Evolutionary conservation across 2,888 invertebrate genomes (phyloP).

Genomic region (Mystacides longicornis): DNA sequence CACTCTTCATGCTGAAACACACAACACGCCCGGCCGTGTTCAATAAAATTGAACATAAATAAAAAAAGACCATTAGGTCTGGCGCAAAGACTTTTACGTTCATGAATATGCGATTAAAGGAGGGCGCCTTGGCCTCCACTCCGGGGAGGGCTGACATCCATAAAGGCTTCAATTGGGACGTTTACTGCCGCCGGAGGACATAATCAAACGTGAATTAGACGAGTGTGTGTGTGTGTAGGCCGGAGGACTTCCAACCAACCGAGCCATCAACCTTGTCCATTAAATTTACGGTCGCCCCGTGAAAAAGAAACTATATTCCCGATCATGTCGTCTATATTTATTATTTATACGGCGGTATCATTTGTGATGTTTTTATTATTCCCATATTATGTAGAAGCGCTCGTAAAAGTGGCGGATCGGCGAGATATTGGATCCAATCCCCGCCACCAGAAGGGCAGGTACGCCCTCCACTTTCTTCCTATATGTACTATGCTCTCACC

Average conservation of each 20-base stretch:
- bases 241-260: background rate
- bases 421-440: too few species aligned
- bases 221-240: background rate
- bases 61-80: conserved; percentile 13
- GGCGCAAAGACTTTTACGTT: conserved; percentile 18
- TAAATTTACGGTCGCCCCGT: conserved; percentile 2
- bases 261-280: background rate
- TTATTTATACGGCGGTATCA: too few species aligned
- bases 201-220: conserved; percentile 7
- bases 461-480: too few species aligned
- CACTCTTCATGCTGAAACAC: conserved; percentile 14
- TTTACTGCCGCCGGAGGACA: conserved; percentile 26
- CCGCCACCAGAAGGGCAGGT: too few species aligned
- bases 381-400: too few species aligned
- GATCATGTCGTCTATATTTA: too few species aligned
- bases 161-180: conserved; percentile 32
- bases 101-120: conserved; percentile 20
- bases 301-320: too few species aligned
- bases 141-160: conserved; percentile 29
- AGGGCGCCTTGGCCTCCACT: background rate
- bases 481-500: too few species aligned
- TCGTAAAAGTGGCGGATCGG: too few species aligned
- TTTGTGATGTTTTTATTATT: too few species aligned
- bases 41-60: conserved; percentile 21
- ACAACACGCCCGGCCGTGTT: conserved; percentile 17